Evolutionary conservation across 2,113 vertebrate genomes (phyloP).

Genomic region (Hymenochirus boettgeri): DNA sequence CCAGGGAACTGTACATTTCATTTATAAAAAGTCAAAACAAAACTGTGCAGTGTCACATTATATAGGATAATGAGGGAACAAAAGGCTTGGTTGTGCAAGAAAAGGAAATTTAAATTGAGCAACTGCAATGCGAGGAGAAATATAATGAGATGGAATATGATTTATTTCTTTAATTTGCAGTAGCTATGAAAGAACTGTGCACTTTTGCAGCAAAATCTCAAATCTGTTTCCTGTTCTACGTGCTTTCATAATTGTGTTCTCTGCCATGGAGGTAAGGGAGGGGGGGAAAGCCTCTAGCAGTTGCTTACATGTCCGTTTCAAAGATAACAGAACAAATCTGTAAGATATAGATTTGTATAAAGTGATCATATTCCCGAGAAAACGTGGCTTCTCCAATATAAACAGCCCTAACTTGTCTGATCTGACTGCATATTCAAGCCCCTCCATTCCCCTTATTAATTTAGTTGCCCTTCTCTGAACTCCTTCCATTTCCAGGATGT

Average conservation of each 20-base stretch:
- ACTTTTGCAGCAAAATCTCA: constrained; percentile 29
- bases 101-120: constrained; percentile 40
- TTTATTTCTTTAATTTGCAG: constrained; percentile 43
- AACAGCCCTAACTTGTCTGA: too few relatives aligned
- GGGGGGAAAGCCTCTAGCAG: neutral
- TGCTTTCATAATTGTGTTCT: constrained; percentile 13
- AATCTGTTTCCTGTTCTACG: constrained; percentile 19
- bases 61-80: constrained; percentile 23
- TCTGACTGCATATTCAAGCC: too few relatives aligned
- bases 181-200: constrained; percentile 28
- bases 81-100: constrained; percentile 15
- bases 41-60: neutral
- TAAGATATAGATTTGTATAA: too few relatives aligned
- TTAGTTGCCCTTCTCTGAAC: too few relatives aligned
- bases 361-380: too few relatives aligned
- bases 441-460: too few relatives aligned
- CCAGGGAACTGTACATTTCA: too few relatives aligned
- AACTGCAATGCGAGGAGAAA: constrained; percentile 31
- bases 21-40: neutral
- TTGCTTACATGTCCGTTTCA: neutral
- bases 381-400: too few relatives aligned
- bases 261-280: constrained; percentile 1
- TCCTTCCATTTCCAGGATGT: too few relatives aligned
- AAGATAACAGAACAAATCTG: too few relatives aligned
- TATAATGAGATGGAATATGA: constrained; percentile 40